Conservation (phyloP, 2,888 invertebrate species). For the Sesia bembeciformis region DNA sequence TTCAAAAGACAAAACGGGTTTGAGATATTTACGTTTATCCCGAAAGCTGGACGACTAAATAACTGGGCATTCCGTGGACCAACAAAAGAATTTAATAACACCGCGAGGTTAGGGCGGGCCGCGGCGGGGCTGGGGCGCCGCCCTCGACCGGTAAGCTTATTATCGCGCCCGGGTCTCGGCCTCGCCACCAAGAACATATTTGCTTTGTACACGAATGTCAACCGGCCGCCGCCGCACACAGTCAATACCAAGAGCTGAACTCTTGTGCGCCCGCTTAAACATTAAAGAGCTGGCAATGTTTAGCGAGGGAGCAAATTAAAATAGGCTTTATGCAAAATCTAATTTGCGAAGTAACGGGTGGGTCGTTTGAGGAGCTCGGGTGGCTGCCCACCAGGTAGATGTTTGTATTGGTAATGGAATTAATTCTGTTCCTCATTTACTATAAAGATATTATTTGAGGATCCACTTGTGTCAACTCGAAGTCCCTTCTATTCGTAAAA, state of each 20-base stretch:
- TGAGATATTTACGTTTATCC: conserved; percentile 56
- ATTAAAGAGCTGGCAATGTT: conserved; percentile 66
- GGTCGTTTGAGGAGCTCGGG: conserved; percentile 44
- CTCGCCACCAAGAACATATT: conserved; percentile 54
- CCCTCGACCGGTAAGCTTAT: conserved; percentile 61
- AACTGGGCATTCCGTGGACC: conserved; percentile 50
- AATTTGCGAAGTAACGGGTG: conserved; percentile 63
- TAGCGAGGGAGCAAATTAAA: conserved; percentile 70
- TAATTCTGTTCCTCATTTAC: conserved; percentile 43
- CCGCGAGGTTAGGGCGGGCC: conserved; percentile 39
- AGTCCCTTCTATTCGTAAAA: too few relatives aligned
- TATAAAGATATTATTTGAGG: neutral
- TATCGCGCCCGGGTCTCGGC: conserved; percentile 39
- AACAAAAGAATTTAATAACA: conserved; percentile 72
- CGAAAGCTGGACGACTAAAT: conserved; percentile 44
- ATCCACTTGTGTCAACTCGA: neutral
- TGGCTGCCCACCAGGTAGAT: conserved; percentile 43
- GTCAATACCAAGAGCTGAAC: conserved; percentile 37
- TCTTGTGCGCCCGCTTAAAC: conserved; percentile 56
- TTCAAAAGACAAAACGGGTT: conserved; percentile 45
- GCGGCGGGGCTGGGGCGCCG: conserved; percentile 26
- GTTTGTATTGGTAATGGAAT: conserved; percentile 67
- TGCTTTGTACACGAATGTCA: conserved; percentile 61
- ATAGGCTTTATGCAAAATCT: conserved; percentile 72
- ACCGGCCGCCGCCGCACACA: conserved; percentile 35